These are phyloP conservation scores for Orientallactaga sibirica DNA, from an alignment of 2,797 vertebrate species.

Conservation along the genomic window DNA sequence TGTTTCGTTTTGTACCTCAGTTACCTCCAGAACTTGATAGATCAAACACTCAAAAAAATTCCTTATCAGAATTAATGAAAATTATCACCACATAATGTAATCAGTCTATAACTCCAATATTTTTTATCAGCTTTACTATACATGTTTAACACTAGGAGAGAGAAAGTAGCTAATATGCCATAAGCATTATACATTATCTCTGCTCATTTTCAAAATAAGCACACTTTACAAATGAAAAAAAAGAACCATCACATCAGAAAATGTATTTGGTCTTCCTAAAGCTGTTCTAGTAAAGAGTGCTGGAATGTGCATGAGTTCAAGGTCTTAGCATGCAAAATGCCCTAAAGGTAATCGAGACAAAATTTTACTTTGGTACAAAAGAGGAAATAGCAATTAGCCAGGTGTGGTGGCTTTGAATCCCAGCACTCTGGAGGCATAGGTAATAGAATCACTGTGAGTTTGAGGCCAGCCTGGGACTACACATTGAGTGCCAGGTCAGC, in stretches of 20 bases:
- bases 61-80: not conserved
- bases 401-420: too few species aligned
- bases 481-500: too few species aligned
- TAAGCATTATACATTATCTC: not conserved
- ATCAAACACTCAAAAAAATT: not conserved
- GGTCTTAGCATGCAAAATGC: not conserved
- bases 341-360: constrained; percentile 52
- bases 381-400: constrained; percentile 45
- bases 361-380: constrained; percentile 50
- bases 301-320: constrained; percentile 29
- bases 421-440: too few species aligned
- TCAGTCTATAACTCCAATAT: not conserved
- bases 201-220: constrained; percentile 5
- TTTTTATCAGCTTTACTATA: constrained; percentile 35
- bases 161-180: not conserved
- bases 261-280: not conserved
- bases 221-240: constrained; percentile 18
- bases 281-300: not conserved
- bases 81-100: not conserved
- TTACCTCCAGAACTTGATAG: not conserved
- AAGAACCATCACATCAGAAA: not conserved
- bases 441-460: too few species aligned
- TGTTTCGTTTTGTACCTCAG: constrained; percentile 3
- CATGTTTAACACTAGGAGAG: not conserved
- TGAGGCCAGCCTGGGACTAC: too few species aligned